These are phyloP conservation scores for Chelonus insularis DNA, from an alignment of 1,140 invertebrate species.

Conservation along the genomic window DNA sequence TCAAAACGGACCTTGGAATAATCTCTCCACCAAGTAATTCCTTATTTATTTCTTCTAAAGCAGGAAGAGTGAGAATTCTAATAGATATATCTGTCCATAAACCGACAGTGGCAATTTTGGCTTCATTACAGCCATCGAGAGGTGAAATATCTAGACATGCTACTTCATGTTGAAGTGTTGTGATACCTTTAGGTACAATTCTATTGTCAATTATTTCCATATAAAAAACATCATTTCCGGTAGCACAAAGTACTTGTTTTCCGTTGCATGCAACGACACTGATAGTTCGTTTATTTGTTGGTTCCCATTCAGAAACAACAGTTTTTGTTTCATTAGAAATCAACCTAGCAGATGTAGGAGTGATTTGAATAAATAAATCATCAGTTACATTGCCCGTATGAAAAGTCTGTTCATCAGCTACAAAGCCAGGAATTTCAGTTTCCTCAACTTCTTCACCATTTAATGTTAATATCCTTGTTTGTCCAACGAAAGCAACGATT, in stretches of 20 bases:
- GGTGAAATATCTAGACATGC: constrained; percentile 95
- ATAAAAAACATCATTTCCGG: constrained; percentile 87
- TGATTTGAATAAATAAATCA: constrained; percentile 83
- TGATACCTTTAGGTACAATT: constrained; percentile 68
- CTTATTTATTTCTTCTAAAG: constrained; percentile 76
- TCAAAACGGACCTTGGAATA: constrained; percentile 92
- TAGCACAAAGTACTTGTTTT: constrained; percentile 84
- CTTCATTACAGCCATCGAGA: constrained; percentile 65
- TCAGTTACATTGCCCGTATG: constrained; percentile 87
- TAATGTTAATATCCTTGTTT: constrained; percentile 85
- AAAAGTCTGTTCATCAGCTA: constrained; percentile 89
- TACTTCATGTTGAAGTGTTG: constrained; percentile 87
- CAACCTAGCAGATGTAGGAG: constrained; percentile 71
- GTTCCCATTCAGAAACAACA: constrained; percentile 78
- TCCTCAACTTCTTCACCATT: constrained; percentile 97
- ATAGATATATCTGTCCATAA: constrained; percentile 98
- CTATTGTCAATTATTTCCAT: constrained; percentile 75
- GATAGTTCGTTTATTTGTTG: constrained; percentile 74
- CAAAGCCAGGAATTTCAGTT: constrained; percentile 88
- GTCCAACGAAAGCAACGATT: constrained; percentile 91
- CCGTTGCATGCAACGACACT: constrained; percentile 87
- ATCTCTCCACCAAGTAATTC: constrained; percentile 93
- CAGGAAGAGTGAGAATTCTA: constrained; percentile 78
- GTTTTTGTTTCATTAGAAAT: constrained; percentile 70
- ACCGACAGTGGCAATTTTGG: constrained; percentile 86